Conservation (phyloP, 2,888 invertebrate genomes). For the Diaperis boleti region DNA sequence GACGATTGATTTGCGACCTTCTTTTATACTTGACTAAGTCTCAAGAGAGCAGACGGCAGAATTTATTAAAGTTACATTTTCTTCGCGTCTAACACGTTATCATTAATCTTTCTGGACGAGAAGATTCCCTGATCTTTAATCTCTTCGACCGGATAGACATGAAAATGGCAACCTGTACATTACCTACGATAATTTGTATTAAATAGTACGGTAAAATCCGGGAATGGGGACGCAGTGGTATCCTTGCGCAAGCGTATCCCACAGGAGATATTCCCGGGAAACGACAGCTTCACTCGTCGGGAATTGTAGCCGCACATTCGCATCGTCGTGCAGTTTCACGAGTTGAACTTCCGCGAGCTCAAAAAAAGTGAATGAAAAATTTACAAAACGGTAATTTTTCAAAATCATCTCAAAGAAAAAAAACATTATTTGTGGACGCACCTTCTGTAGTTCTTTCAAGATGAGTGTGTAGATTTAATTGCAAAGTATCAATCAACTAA, state of each 20-base stretch:
- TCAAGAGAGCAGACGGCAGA: not conserved
- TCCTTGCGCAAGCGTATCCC: conserved; percentile 45
- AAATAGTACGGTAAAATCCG: conserved; percentile 46
- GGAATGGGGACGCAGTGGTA: conserved; percentile 44
- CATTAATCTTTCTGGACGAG: not conserved
- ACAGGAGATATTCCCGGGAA: conserved; percentile 49
- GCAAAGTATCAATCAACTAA: not conserved
- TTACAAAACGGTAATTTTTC: not conserved
- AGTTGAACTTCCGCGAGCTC: conserved; percentile 25
- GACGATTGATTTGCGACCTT: conserved; percentile 5
- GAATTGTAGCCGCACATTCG: conserved; percentile 35
- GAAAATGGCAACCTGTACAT: conserved; percentile 19
- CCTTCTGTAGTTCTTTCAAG: too few species aligned
- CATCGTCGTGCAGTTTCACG: conserved; percentile 23
- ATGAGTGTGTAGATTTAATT: too few species aligned
- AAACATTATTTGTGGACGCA: conserved; percentile 14
- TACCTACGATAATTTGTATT: conserved; percentile 39
- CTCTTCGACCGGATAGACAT: conserved; percentile 12
- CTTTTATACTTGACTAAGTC: not conserved
- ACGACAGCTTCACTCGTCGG: conserved; percentile 44
- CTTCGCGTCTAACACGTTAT: not conserved
- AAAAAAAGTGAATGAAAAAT: conserved; percentile 13
- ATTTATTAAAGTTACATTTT: conserved; percentile 4
- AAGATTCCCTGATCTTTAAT: conserved; percentile 9
- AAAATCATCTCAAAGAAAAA: conserved; percentile 1